These are phyloP conservation scores for Chromobotia macracanthus DNA, from an alignment of 2,797 vertebrate species.

Conservation along the genomic window DNA sequence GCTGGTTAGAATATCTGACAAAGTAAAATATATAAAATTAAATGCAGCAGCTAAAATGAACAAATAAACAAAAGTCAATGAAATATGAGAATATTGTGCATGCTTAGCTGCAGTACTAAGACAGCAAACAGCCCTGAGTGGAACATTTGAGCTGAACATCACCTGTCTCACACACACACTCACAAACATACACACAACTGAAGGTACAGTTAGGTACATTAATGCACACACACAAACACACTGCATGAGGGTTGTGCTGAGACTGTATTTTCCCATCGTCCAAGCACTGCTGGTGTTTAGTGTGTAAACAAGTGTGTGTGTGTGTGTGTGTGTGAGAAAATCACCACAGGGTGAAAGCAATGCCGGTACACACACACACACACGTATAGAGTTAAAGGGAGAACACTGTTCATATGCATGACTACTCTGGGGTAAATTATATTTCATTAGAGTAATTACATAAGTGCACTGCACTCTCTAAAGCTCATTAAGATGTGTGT, in stretches of 20 bases:
- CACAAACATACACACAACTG: conserved; percentile 29
- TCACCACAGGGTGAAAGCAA: conserved; percentile 58
- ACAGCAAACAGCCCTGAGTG: conserved; percentile 48
- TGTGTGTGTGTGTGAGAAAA: conserved; percentile 71
- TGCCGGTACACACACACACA: conserved; percentile 46
- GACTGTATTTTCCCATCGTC: conserved; percentile 70
- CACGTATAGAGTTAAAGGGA: neutral
- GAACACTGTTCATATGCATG: neutral
- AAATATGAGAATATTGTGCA: no score
- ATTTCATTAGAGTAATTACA: conserved; percentile 46
- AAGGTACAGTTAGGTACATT: conserved; percentile 49
- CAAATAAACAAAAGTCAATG: no score
- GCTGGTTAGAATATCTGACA: no score
- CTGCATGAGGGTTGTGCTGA: conserved; percentile 71
- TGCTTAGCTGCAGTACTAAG: conserved; percentile 32
- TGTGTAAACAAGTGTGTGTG: conserved; percentile 76
- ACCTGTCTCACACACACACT: conserved; percentile 21
- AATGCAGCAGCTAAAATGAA: no score
- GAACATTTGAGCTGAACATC: conserved; percentile 38
- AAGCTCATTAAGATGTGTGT: conserved; percentile 47
- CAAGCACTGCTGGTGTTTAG: conserved; percentile 70
- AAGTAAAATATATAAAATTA: no score
- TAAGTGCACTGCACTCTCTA: conserved; percentile 40
- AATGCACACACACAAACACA: conserved; percentile 58
- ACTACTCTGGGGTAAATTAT: conserved; percentile 46